Evolutionary conservation across 2,797 vertebrate species (phyloP).

Genomic region (Eospalax fontanierii): DNA sequence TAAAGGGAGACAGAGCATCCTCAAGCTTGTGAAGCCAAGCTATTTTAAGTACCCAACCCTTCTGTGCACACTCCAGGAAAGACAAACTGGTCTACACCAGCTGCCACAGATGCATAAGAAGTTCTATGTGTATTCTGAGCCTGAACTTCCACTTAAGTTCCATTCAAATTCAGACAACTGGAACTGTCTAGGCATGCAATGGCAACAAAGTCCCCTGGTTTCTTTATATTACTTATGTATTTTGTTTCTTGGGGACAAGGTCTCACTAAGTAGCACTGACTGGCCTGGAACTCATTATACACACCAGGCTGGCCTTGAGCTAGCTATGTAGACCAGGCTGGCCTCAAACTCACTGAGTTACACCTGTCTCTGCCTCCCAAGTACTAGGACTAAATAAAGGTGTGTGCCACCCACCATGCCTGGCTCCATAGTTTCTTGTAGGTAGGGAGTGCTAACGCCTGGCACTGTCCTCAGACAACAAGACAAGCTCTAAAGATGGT

Average conservation of each 20-base stretch:
- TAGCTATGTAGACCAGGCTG: neutral
- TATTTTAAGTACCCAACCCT: neutral
- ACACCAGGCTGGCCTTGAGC: neutral
- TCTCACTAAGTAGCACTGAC: neutral
- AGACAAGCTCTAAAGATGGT: neutral
- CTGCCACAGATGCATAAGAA: conserved; percentile 14
- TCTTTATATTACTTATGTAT: neutral
- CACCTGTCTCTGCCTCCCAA: too few relatives aligned
- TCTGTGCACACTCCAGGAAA: conserved; percentile 53
- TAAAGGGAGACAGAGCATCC: conserved; percentile 60
- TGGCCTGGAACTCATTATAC: neutral
- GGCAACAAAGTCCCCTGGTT: neutral
- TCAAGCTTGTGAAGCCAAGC: conserved; percentile 18
- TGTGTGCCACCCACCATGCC: too few relatives aligned
- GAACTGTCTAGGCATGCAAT: neutral
- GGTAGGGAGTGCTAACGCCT: too few relatives aligned
- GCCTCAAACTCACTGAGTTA: too few relatives aligned
- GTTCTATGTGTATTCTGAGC: neutral
- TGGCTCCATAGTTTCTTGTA: too few relatives aligned
- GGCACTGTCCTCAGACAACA: neutral
- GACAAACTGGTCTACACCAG: conserved; percentile 26
- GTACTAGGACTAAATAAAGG: too few relatives aligned
- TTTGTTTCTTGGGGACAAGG: neutral
- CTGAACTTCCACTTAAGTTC: conserved; percentile 18
- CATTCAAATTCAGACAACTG: conserved; percentile 1